These are phyloP conservation scores for Atherinomorus stipes DNA, from an alignment of 2,113 vertebrate genomes.

Conservation along the genomic window DNA sequence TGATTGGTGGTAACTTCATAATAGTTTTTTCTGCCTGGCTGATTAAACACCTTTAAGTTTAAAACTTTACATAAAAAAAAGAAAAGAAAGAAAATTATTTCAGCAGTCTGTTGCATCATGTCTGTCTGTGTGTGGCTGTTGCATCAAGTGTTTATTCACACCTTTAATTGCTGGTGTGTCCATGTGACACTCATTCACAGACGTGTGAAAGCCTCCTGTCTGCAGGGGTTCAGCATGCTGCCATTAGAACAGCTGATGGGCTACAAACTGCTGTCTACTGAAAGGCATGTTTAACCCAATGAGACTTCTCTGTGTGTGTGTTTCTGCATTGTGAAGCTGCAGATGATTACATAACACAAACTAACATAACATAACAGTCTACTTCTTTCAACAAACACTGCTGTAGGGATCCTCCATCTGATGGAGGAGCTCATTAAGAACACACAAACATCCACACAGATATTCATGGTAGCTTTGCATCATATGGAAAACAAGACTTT, in stretches of 20 bases:
- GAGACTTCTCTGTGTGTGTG: neutral
- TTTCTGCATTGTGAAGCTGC: neutral
- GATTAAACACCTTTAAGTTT: no score
- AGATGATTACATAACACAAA: neutral
- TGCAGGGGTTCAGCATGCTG: neutral
- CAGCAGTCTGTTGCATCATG: neutral
- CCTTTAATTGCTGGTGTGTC: constrained; percentile 38
- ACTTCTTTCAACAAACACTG: neutral
- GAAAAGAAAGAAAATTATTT: no score
- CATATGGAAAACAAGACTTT: no score
- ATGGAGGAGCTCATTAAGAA: no score
- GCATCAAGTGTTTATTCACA: constrained; percentile 18
- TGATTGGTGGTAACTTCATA: no score
- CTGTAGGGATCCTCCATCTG: no score
- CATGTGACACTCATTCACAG: neutral
- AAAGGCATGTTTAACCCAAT: neutral
- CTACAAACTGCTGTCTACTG: neutral
- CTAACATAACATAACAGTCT: neutral
- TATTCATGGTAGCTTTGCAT: no score
- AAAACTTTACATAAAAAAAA: no score
- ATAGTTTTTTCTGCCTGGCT: no score
- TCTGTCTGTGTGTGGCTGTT: neutral
- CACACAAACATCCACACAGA: no score
- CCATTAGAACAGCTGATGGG: constrained; percentile 22
- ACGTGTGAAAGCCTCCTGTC: constrained; percentile 22